Evolutionary conservation across 2,797 vertebrate genomes (phyloP).

Genomic region (Bradypodion pumilum): DNA sequence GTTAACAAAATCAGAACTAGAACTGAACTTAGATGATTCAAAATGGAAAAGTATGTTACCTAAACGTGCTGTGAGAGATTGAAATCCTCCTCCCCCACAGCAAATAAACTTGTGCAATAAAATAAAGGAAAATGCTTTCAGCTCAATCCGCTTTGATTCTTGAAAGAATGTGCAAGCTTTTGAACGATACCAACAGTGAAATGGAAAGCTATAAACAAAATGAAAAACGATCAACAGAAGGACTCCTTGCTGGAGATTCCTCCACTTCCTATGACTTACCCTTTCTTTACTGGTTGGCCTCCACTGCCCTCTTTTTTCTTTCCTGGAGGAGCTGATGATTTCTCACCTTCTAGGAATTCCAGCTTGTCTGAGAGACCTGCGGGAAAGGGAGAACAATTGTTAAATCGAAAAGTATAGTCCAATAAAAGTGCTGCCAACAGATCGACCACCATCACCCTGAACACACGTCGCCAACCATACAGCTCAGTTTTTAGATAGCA

Average conservation of each 20-base stretch:
- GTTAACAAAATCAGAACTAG: background rate
- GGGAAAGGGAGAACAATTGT: slow-evolving; percentile 2
- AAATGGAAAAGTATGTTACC: background rate
- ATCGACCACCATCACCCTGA: background rate
- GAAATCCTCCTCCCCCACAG: no score
- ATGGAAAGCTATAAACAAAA: background rate
- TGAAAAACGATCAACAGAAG: background rate
- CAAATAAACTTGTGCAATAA: background rate
- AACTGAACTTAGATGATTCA: background rate
- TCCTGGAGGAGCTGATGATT: slow-evolving; percentile 55
- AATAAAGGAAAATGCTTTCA: background rate
- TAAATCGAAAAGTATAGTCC: background rate
- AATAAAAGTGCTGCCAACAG: background rate
- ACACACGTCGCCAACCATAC: background rate
- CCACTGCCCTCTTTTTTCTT: slow-evolving; percentile 69
- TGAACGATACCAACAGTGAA: background rate
- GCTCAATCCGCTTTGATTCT: background rate
- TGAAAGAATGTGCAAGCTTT: background rate
- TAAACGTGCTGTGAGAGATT: background rate
- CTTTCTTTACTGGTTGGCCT: slow-evolving; percentile 78
- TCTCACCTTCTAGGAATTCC: slow-evolving; percentile 94
- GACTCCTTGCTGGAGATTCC: background rate
- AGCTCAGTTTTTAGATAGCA: background rate
- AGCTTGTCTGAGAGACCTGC: slow-evolving; percentile 95
- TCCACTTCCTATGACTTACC: slow-evolving; percentile 68